Evolutionary conservation across 2,797 vertebrate genomes (phyloP), one percentile per base, ranked within the genome.

Genomic region (Helarctos malayanus): DNA sequence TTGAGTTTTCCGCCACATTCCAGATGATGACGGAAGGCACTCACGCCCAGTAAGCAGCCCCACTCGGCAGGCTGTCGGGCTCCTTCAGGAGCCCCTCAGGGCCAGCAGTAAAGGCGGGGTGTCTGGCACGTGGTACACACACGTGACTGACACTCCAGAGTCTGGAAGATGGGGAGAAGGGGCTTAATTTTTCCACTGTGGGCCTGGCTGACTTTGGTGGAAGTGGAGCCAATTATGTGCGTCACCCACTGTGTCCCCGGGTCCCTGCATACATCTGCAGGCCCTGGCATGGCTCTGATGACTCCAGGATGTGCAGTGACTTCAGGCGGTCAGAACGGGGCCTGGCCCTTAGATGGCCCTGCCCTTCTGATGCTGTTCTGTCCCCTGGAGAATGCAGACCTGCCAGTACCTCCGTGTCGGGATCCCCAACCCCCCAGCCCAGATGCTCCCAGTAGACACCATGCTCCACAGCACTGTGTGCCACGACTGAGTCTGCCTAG

Each of bases 401-500:
- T 2, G 2, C 7, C 0, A 0, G 4, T 15, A 27, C 49, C 27
- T 57, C 75, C 21, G 7, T 14, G 54, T 41, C 13, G 8, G 41
- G 47, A 8, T 35, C 6, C 38, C 14, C 14, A 0, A 6, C 25
- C 3, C 15, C 8, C 15, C 25, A 32, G 0, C 47, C 21, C n/a
- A 2, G 32, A 27, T 0, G 3, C 0, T 2, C 38, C 29, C 15
- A 1, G 35, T 0, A 2, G 83, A 25, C 52, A 0, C 63, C 5
- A 18, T 73, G 29, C n/a, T 16, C 75, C 3, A 16, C 9, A 16
- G 27, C 91, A 32, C 25, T 0, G 3, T 3, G 7, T 13, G 32
- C 63, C 21, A 4, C 41, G 52, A 41, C 14, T 18, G 10, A 15
- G 6, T 10, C 32, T 29, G 12, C 0, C 52, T 23, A 38, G 9